Evolutionary conservation across 2,797 vertebrate species (phyloP), one percentile per base, ranked within the genome.

Genomic region (Pseudochirops cupreus): DNA sequence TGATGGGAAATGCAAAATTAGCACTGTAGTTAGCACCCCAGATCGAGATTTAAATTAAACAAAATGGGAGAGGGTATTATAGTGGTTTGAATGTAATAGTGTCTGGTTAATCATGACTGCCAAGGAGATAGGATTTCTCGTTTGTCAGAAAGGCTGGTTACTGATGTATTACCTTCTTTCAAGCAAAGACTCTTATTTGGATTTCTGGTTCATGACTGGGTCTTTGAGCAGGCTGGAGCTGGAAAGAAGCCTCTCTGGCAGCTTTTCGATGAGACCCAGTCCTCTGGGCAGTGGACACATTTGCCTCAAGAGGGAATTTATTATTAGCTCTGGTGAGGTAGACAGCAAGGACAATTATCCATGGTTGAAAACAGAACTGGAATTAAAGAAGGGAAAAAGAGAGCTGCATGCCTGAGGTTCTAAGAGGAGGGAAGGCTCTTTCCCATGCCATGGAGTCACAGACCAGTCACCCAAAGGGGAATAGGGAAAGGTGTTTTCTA

Each of bases 71-170:
- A 50, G 24, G 14, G 82, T 93, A 39, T n/a, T 62, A 31, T 91
- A 90, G 24, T 1, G 7, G 39, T 92, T 87, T 50, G 39, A 87
- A 14, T 57, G 28, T 46, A 58, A 4, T 52, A 56, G 94, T 96
- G 96, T 93, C 56, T 95, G 94, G 74, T 56, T 93, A 93, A 87
- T 90, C 90, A 56, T 91, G 91, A 62, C 0, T 87, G 74, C 74
- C 74, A 87, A 1, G 13, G 29, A 10, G 28, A 24, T 39, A 11
- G 57, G 62, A 0, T 0, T 56, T 10, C 67, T 56, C 56, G 39
- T n/a, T 91, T 2, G 18, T 91, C 21, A 57, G 50, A 91, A 94
- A 94, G 91, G 16, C 92, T 94, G 50, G 46, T 90, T 59, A 11
- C 18, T 0, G 10, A 13, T 11, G 16, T 4, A 54, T 29, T 56